Evolutionary conservation across 2,888 invertebrate genomes (phyloP), one percentile per base, ranked within the genome.

Genomic region (Drosophila birchii): DNA sequence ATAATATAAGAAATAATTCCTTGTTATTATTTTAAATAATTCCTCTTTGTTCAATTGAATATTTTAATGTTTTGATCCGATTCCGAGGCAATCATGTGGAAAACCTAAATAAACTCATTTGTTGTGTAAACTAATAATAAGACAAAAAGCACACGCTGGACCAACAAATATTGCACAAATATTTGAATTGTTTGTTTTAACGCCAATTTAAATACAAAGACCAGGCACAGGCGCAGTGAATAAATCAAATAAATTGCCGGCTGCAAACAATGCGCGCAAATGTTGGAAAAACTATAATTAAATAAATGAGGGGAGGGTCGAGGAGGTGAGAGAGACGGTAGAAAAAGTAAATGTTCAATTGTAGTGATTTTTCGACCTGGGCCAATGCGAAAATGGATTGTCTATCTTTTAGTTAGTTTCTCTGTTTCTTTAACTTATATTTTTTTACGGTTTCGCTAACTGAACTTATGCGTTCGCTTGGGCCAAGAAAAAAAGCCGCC

Each of bases 371-470:
- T 59, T 67, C 55, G 69, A 84, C 67, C 73, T 78, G 76, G 56
- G 67, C 56, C 73, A 84, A 81, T 74, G 18, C 41, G 36, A 63
- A 75, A 60, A 62, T 51, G 55, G 55, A 71, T 61, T 73, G 51
- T 38, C 53, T 3, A 16, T 16, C 26, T 61, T 3, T n/a, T 59
- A 7, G 45, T 38, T 34, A 18, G 20, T 26, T 44, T n/a, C 34
- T 39, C 69, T 36, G 56, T 74, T 63, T 67, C 44, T 58, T 56
- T 71, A 67, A 61, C 53, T 39, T 45, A 59, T 43, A 59, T 51
- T 11, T 67, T 78, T 81, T 80, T 80, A 78, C 77, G 74, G 78
- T 78, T 78, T 51, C 67, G 69, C 80, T 73, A 77, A 79, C 75
- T 77, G 63, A 75, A 72, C 62, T 47, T 57, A 70, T 75, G 59